Evolutionary conservation across 2,113 vertebrate genomes (phyloP), one percentile per base, ranked within the genome.

Genomic region (Acanthochromis polyacanthus): DNA sequence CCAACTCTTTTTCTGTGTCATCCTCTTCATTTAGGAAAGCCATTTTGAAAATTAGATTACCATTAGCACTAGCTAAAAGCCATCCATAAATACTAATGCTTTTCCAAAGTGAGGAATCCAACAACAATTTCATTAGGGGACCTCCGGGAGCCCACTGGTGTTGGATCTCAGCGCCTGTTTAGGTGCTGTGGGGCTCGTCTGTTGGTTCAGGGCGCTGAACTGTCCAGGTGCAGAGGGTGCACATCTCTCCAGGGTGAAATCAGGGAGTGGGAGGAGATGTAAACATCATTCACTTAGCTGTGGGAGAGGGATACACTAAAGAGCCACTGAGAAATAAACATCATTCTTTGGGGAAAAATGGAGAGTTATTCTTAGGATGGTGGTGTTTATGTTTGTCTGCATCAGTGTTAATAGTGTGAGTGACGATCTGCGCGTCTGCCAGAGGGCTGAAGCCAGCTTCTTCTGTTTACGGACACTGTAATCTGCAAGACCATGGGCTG

Each of bases 241-340:
- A 59, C 61, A 73, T 64, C 78, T 82, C 83, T 81, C 82, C 58
- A 63, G 80, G 82, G 87, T 82, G 60, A 78, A 86, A 88, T 88
- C 67, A 86, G 78, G 9, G 46, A 75, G 66, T 72, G 65, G 71
- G 72, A 71, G 64, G 60, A 87, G 75, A 90, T 71, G 36, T 92
- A 93, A 93, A 93, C 90, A 92, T 81, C 25, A 74, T 71, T 88
- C 85, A 88, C n/a, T 76, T 59, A 80, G 66, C 78, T 46, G 25
- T 2, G 25, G 14, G 15, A 80, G 52, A 46, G 61, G 30, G 73
- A 78, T 48, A 36, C 52, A 62, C 63, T 22, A 43, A 81, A 82
- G 74, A 86, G 78, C 76, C 73, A 80, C 72, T 52, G 46, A 80
- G 82, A 89, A 84, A 85, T 93, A 91, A 93, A 91, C 85, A 91